These are phyloP conservation scores for Copidosoma aretas DNA, from an alignment of 2,888 invertebrate species.

Conservation along the genomic window DNA sequence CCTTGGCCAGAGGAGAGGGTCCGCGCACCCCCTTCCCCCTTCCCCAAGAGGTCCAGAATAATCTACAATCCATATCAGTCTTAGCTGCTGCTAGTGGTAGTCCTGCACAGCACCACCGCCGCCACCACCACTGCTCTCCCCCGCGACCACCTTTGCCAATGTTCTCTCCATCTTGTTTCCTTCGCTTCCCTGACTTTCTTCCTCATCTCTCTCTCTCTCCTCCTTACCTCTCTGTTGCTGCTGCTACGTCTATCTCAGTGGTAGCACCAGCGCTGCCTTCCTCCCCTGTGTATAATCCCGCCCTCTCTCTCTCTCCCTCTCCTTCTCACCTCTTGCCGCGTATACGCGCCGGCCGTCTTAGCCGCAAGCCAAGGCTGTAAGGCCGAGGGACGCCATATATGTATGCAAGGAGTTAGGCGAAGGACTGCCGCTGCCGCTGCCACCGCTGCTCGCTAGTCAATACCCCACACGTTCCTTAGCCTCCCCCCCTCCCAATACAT, in stretches of 20 bases:
- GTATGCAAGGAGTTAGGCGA: constrained; percentile 31
- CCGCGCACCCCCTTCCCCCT: constrained; percentile 35
- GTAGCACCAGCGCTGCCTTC: constrained; percentile 32
- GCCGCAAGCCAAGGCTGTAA: constrained; percentile 59
- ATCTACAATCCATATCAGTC: constrained; percentile 59
- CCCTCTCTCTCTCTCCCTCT: constrained; percentile 38
- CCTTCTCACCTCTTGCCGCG: constrained; percentile 40
- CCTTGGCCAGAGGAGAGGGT: constrained; percentile 41
- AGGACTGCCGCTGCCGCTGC: constrained; percentile 48
- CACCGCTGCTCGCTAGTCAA: constrained; percentile 53
- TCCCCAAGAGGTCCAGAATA: constrained; percentile 63
- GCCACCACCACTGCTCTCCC: constrained; percentile 42
- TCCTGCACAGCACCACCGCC: constrained; percentile 61
- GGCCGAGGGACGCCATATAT: no score
- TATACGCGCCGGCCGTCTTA: constrained; percentile 52
- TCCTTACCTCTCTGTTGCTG: constrained; percentile 7
- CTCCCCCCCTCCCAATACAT: background rate
- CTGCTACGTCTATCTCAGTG: constrained; percentile 18
- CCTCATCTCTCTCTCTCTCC: constrained; percentile 41
- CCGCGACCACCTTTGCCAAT: constrained; percentile 55
- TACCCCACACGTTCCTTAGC: constrained; percentile 56
- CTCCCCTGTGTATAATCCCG: constrained; percentile 37
- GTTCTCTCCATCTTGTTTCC: constrained; percentile 38
- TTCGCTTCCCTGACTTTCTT: constrained; percentile 22
- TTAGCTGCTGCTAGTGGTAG: constrained; percentile 51